Evolutionary conservation across 2,113 vertebrate genomes (phyloP).

Genomic region (Protobothrops flavoviridis): DNA sequence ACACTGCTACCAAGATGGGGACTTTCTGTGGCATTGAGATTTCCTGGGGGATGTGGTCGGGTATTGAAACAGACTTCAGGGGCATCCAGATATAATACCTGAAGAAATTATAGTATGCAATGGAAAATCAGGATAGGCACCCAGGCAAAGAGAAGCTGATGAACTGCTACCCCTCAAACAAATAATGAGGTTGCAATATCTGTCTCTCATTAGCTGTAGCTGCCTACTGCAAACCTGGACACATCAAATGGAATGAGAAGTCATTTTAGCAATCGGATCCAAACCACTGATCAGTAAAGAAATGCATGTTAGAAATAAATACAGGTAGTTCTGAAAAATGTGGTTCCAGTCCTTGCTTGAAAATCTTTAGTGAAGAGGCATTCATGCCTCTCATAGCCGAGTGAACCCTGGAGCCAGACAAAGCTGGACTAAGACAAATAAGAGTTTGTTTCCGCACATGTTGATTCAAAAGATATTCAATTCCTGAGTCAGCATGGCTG

Average conservation of each 20-base stretch:
- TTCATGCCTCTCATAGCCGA: background rate
- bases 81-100: conserved; percentile 84
- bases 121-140: background rate
- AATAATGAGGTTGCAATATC: background rate
- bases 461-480: background rate
- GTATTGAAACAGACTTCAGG: conserved; percentile 63
- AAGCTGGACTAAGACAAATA: background rate
- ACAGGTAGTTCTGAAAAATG: background rate
- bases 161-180: background rate
- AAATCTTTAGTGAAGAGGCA: background rate
- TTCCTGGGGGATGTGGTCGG: conserved; percentile 48
- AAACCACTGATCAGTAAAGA: background rate
- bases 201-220: background rate
- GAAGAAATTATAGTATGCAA: background rate
- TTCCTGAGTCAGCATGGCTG: too few relatives aligned
- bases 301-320: background rate
- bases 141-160: background rate
- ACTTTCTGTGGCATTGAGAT: conserved; percentile 48
- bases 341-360: background rate
- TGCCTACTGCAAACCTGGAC: background rate
- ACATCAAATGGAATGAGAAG: background rate
- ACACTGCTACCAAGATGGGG: conserved; percentile 63
- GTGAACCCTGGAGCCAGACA: background rate
- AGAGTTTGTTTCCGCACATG: background rate
- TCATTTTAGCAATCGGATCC: background rate